Conservation (phyloP, 2,797 vertebrate species). For the Spinus olivaceus region DNA sequence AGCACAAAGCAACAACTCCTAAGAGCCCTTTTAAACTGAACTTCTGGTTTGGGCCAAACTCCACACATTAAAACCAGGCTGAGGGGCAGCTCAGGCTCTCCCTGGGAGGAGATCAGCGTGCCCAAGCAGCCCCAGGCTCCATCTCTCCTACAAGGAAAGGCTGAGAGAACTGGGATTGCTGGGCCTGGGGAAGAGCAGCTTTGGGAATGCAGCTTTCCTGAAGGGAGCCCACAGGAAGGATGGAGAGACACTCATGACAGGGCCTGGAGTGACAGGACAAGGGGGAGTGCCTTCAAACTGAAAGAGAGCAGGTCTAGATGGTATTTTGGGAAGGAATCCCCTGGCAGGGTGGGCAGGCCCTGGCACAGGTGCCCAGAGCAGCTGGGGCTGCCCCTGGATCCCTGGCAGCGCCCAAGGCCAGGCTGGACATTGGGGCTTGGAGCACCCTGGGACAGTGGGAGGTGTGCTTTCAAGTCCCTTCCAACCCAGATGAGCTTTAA, state of each 20-base stretch:
- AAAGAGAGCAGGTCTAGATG: neutral
- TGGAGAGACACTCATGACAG: neutral
- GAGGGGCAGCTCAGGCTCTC: neutral
- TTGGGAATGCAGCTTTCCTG: neutral
- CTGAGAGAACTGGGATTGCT: neutral
- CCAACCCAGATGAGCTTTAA: neutral
- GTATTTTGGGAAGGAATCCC: neutral
- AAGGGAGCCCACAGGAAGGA: neutral
- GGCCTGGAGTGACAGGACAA: neutral
- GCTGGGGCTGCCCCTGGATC: neutral
- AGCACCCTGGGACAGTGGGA: fast-evolving
- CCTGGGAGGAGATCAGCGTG: neutral
- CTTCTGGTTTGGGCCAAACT: neutral
- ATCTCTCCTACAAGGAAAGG: neutral
- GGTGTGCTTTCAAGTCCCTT: neutral
- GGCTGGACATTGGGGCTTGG: neutral
- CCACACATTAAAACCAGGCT: neutral
- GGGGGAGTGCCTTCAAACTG: neutral
- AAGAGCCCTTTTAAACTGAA: neutral
- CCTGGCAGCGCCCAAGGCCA: neutral
- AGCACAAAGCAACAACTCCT: neutral
- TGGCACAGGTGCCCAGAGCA: neutral
- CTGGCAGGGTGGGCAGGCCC: fast-evolving
- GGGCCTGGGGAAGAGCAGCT: neutral
- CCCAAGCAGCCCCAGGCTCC: neutral